Percentiles rank a stretch among this genome's conserved stretches.
Conservation (phyloP, 2,888 invertebrate genomes). For the Tanypteryx hageni region DNA sequence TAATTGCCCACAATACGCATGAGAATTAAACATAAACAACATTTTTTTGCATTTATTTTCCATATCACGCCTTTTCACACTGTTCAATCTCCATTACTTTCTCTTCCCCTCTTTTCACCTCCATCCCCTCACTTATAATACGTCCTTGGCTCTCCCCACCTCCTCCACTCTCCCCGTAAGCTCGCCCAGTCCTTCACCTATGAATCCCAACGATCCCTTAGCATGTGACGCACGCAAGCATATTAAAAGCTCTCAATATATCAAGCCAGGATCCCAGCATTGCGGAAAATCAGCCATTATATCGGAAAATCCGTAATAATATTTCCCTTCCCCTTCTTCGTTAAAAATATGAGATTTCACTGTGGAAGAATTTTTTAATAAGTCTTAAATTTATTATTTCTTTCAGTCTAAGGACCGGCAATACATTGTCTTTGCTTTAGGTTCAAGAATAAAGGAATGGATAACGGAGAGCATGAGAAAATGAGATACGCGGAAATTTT, state of each 20-base stretch:
- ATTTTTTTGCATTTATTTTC: neutral
- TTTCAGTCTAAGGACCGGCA: too few species aligned
- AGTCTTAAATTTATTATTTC: too few species aligned
- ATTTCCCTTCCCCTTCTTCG: too few species aligned
- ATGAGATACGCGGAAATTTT: too few species aligned
- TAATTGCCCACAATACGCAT: too few species aligned
- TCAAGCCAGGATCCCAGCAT: constrained; percentile 18
- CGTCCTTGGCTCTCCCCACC: neutral
- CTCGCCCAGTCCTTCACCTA: neutral
- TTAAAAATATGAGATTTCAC: too few species aligned
- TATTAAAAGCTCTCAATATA: constrained; percentile 13
- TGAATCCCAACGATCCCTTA: constrained; percentile 48
- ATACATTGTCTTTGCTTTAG: too few species aligned
- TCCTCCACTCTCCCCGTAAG: neutral
- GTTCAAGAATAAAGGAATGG: too few species aligned
- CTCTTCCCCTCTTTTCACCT: neutral
- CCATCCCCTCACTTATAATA: neutral
- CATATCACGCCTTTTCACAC: neutral
- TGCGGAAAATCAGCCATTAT: neutral
- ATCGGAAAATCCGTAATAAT: neutral
- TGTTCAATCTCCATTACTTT: neutral
- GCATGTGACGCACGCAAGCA: constrained; percentile 54
- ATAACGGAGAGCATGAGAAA: too few species aligned
- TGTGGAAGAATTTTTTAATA: too few species aligned
- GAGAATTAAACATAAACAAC: too few species aligned